phyloP scores from a whole-genome alignment of 2,888 invertebrate species.

The Eristalis intricaria region DNA sequence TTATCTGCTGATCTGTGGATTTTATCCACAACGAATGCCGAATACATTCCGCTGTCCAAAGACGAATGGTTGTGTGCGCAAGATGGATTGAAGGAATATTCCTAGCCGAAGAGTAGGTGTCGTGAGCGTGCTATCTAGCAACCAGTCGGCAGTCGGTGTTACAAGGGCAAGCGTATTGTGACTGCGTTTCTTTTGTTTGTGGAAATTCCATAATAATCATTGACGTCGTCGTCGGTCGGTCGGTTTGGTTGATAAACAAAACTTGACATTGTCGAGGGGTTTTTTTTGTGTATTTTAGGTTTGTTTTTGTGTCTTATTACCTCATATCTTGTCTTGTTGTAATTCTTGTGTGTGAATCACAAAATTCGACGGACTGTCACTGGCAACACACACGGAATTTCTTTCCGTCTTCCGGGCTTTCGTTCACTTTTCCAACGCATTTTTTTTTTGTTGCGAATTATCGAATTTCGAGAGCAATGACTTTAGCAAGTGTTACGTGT shows the following conservation, averaged over 20 bases:
- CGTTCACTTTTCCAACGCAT: not conserved
- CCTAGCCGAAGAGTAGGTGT: slow-evolving; percentile 11
- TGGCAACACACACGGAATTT: not conserved
- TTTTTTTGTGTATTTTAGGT: slow-evolving; percentile 3
- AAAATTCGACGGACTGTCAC: slow-evolving; percentile 12
- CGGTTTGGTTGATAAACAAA: slow-evolving; percentile 33
- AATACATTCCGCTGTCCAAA: not conserved
- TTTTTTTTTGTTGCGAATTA: slow-evolving; percentile 10
- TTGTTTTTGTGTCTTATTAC: slow-evolving; percentile 2
- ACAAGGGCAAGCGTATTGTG: not conserved
- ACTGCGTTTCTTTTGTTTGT: not conserved
- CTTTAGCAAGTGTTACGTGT: slow-evolving; percentile 29
- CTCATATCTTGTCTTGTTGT: slow-evolving; percentile 3
- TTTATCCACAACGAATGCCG: slow-evolving; percentile 16
- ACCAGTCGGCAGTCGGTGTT: slow-evolving; percentile 10
- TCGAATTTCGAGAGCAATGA: slow-evolving; percentile 52
- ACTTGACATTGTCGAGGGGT: slow-evolving; percentile 40
- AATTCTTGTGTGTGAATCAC: slow-evolving; percentile 33
- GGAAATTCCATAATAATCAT: slow-evolving; percentile 15
- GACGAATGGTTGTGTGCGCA: not conserved
- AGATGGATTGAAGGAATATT: not conserved
- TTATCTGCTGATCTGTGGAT: slow-evolving; percentile 15
- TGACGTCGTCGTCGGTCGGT: not conserved
- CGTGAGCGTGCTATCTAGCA: slow-evolving; percentile 2
- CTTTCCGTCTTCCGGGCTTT: slow-evolving; percentile 31